Conservation (phyloP, 1,140 invertebrate species). For the Globodera rostochiensis region DNA sequence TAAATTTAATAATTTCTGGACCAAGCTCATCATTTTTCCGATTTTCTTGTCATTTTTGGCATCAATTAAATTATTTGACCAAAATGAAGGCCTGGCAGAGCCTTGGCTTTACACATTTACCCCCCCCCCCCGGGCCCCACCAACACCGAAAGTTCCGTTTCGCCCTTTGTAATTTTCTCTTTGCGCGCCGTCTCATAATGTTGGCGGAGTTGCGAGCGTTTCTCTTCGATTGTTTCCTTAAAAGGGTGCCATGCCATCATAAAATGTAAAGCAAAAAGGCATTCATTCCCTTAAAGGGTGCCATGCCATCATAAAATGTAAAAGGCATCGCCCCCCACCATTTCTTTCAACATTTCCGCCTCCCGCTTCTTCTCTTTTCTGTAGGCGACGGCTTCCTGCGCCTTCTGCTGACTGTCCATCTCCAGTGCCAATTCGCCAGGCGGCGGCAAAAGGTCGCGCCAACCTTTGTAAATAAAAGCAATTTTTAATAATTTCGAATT, state of each 20-base stretch:
- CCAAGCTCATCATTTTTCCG: no score
- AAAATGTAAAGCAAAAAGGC: background rate
- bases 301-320: background rate
- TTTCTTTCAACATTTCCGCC: slow-evolving; percentile 66
- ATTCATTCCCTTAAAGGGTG: background rate
- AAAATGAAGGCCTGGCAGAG: no score
- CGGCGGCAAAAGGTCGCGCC: slow-evolving; percentile 78
- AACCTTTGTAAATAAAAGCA: slow-evolving; percentile 70
- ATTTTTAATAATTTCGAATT: background rate
- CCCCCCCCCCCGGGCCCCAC: no score
- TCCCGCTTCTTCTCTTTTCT: slow-evolving; percentile 72
- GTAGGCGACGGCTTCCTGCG: slow-evolving; percentile 73
- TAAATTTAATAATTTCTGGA: no score
- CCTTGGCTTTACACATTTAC: no score
- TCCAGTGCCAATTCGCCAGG: slow-evolving; percentile 85
- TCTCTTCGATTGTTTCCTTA: slow-evolving; percentile 72
- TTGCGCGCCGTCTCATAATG: slow-evolving; percentile 63
- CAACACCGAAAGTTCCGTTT: background rate
- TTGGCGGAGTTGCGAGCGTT: slow-evolving; percentile 72
- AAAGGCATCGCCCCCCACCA: slow-evolving; percentile 4
- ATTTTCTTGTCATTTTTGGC: no score
- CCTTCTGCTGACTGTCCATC: slow-evolving; percentile 78
- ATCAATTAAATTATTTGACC: no score
- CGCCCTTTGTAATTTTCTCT: background rate
- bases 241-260: background rate